phyloP scores from a whole-genome alignment of 1,140 invertebrate species.

The Saxidomus purpurata region DNA sequence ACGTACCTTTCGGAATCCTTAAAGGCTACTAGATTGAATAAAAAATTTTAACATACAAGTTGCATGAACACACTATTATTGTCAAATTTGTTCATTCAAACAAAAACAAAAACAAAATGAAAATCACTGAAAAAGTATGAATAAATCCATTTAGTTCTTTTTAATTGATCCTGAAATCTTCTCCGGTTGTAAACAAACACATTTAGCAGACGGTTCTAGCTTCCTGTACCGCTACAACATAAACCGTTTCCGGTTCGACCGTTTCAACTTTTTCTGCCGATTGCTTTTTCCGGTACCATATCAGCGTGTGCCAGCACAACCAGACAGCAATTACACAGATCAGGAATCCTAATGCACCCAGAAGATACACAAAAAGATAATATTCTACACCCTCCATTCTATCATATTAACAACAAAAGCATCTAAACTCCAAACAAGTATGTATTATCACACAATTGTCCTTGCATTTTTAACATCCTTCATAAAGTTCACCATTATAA shows the following conservation, averaged over 20 bases:
- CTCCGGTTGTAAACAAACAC: too few relatives aligned
- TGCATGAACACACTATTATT: too few relatives aligned
- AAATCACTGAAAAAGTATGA: too few relatives aligned
- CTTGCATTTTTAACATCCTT: not conserved
- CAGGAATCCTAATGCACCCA: conserved; percentile 36
- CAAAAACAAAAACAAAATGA: too few relatives aligned
- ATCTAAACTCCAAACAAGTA: not conserved
- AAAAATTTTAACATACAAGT: too few relatives aligned
- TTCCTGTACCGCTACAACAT: conserved; percentile 8
- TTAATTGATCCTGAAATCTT: too few relatives aligned
- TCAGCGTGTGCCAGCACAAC: not conserved
- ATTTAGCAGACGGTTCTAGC: conserved; percentile 12
- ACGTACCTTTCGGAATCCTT: too few relatives aligned
- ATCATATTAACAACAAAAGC: not conserved
- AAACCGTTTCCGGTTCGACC: conserved; percentile 7
- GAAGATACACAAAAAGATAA: conserved; percentile 39
- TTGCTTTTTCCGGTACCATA: not conserved
- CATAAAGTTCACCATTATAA: not conserved
- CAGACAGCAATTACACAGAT: not conserved
- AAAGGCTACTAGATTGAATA: too few relatives aligned
- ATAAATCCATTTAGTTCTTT: too few relatives aligned
- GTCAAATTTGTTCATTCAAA: too few relatives aligned
- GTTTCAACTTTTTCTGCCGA: not conserved
- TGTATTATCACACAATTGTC: not conserved
- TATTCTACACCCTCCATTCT: conserved; percentile 31